Evolutionary conservation across 2,113 vertebrate species (phyloP).

Genomic region (Canis aureus): DNA sequence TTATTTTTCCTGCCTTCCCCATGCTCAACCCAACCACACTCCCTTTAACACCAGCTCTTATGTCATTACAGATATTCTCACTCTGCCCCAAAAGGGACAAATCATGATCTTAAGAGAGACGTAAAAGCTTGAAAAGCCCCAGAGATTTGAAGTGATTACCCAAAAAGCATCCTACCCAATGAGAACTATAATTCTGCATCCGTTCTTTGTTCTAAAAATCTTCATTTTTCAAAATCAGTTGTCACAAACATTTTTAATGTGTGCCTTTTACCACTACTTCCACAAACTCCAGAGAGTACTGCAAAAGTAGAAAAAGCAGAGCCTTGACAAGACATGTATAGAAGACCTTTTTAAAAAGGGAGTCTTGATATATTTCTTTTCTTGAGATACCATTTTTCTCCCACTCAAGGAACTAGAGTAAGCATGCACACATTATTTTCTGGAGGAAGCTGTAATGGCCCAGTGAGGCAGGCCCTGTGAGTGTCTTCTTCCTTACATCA

Average conservation of each 20-base stretch:
- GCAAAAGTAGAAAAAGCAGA: not conserved
- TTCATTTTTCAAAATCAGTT: slow-evolving; percentile 19
- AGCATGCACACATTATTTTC: not conserved
- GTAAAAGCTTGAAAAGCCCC: not conserved
- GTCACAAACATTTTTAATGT: not conserved
- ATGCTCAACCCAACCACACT: not conserved
- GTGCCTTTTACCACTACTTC: not conserved
- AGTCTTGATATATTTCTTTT: not conserved
- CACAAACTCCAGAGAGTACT: not conserved
- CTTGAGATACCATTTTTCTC: not conserved
- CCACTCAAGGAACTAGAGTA: not conserved
- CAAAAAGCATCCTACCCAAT: not conserved
- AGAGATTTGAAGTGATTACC: not conserved
- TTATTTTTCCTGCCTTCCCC: not conserved
- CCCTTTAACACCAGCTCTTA: not conserved
- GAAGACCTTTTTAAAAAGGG: not conserved
- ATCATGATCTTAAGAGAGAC: not conserved
- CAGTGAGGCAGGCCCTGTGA: not conserved
- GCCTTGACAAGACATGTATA: not conserved
- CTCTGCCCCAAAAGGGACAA: not conserved
- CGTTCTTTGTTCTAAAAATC: slow-evolving; percentile 9
- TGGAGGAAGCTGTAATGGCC: not conserved
- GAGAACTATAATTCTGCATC: not conserved
- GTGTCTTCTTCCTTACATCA: not conserved
- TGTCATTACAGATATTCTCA: not conserved